Evolutionary conservation across 2,888 invertebrate genomes (phyloP), one percentile per base, ranked within the genome.

Genomic region (Drosophila diplacantha): DNA sequence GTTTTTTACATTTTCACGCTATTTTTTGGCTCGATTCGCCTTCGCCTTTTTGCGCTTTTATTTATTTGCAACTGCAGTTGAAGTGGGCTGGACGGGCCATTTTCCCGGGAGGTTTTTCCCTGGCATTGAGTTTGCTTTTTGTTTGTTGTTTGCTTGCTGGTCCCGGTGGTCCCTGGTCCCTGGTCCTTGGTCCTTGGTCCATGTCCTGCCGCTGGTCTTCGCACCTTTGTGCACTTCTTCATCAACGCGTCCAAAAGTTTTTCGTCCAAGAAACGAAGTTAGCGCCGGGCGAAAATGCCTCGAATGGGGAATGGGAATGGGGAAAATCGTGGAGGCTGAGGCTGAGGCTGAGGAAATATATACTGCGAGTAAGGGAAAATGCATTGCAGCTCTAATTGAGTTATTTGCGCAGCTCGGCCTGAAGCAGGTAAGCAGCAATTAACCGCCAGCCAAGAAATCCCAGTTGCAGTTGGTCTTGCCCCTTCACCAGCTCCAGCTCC

Each of bases 1-100:
- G 69, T 73, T 77, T 76, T 76, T 74, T 71, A 80, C 74, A 80
- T 77, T 77, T 77, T 77, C 76, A 77, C 80, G 80, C 79, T 61
- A 74, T 75, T 79, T 74, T 76, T 46, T 32, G 57, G 44, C 16
- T 44, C n/a, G 20, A 34, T 39, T 61, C 47, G 43, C 18, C 39
- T 37, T 20, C 53, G 38, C 60, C 64, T 68, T 66, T 66, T 59
- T 66, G 59, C 46, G 56, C 49, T 63, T 54, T 53, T 66, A 66
- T 66, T 66, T 66, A 74, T 75, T 76, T 66, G 39, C 63, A 47
- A 54, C 66, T 60, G 41, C 60, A 59, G 41, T 31, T 50, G 20
- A 50, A 59, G 60, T 37, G 41, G 20, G 14, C 37, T 24, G 50
- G 20, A 39, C 14, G 38, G 20, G 11, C 47, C 18, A 57, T 63